Evolutionary conservation across 2,888 invertebrate species (phyloP), one percentile per base, ranked within the genome.

Genomic region (Drosophila mimetica): DNA sequence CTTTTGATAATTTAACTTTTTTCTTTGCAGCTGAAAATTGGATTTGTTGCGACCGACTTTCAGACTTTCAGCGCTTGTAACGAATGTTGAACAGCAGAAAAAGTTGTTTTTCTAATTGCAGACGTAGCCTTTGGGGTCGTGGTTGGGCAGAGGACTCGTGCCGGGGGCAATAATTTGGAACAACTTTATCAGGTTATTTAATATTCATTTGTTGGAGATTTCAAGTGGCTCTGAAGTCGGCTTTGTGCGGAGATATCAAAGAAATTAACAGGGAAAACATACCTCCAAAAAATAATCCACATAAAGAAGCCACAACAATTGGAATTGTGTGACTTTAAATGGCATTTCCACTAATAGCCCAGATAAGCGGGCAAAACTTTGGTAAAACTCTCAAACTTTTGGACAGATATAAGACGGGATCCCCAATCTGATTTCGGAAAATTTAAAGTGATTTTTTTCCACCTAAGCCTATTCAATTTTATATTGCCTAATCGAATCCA

Each of bases 1-100:
- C 52, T 55, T 78, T 76, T 72, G 71, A 86, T 73, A 64, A 77
- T 75, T 73, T 69, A 70, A 84, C 74, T 79, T 79, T 71, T 66
- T 67, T 44, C 39, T 28, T 48, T 59, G 41, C 34, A 39, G 52
- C 64, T 64, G 64, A 37, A 71, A 71, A 73, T 71, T 73, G 60
- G 71, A 73, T 71, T 73, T 66, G 73, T 66, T 71, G 52, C 71
- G 66, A 57, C 60, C 57, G 57, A 52, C 70, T 70, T 70, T 60
- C 59, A 69, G 63, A 64, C 58, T 70, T 72, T 72, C 32, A 39
- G 44, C 46, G 50, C 44, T 65, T 65, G 47, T 51, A 63, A 63
- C 58, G 51, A 66, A 47, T 66, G 34, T 55, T 70, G 42, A 70
- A 52, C 39, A 59, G 50, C 58, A 51, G 18, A 66, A 51, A 60